Evolutionary conservation across 2,113 vertebrate species (phyloP).

Genomic region (Gambusia affinis): DNA sequence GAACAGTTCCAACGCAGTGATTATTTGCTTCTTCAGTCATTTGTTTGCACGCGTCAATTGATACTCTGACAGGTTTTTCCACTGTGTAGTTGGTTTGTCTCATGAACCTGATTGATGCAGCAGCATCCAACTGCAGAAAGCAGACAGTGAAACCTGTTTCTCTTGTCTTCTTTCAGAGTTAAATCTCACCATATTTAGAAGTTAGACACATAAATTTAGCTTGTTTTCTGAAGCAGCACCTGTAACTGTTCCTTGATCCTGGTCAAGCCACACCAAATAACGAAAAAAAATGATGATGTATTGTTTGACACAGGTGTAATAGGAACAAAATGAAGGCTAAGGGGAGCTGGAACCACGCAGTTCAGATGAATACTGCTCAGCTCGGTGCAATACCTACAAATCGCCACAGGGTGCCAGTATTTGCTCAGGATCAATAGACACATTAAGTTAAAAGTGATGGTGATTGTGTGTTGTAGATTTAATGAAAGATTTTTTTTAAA

Average conservation of each 20-base stretch:
- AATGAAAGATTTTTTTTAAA: not conserved
- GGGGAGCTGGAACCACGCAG: not conserved
- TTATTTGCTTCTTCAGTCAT: not conserved
- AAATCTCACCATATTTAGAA: too few species aligned
- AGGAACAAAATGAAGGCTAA: not conserved
- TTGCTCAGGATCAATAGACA: constrained; percentile 4
- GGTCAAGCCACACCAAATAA: not conserved
- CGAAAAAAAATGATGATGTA: not conserved
- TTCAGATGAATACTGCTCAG: not conserved
- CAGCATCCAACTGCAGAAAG: not conserved
- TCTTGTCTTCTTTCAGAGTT: not conserved
- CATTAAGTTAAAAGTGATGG: not conserved
- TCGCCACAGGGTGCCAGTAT: constrained; percentile 45
- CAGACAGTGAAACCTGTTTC: not conserved
- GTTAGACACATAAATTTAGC: not conserved
- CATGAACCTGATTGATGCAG: not conserved
- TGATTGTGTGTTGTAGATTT: not conserved
- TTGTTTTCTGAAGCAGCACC: not conserved
- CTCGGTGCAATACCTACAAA: not conserved
- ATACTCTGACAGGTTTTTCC: not conserved
- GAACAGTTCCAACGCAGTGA: too few species aligned
- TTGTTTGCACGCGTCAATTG: not conserved
- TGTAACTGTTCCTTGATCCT: not conserved
- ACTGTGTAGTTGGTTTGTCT: not conserved
- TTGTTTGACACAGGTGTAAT: not conserved